Percentiles rank a stretch among this genome's conserved stretches.
Conservation (phyloP, 1,140 invertebrate genomes). For the Apis laboriosa region DNA sequence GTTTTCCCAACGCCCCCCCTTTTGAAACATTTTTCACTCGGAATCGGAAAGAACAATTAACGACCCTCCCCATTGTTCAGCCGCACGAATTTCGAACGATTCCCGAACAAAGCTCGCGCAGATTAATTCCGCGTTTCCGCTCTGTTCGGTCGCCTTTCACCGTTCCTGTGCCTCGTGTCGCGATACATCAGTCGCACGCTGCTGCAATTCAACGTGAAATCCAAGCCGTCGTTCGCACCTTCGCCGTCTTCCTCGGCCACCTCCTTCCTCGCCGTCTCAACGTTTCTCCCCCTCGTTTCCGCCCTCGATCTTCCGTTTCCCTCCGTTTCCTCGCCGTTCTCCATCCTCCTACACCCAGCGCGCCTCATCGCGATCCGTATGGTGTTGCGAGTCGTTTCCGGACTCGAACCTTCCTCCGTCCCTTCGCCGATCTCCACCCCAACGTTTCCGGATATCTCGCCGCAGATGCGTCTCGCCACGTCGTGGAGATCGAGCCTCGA, state of each 20-base stretch:
- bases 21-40: background rate
- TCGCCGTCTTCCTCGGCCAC: conserved; percentile 52
- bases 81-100: conserved; percentile 17
- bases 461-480: conserved; percentile 67
- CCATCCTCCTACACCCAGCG: conserved; percentile 37
- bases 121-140: conserved; percentile 50
- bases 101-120: conserved; percentile 36
- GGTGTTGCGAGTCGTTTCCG: conserved; percentile 73
- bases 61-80: conserved; percentile 3
- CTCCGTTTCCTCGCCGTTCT: conserved; percentile 25
- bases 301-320: conserved; percentile 31
- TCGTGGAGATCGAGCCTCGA: background rate
- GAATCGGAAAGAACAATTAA: conserved; percentile 12
- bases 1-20: background rate
- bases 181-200: conserved; percentile 72
- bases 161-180: conserved; percentile 58
- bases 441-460: conserved; percentile 69
- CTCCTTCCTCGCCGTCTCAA: conserved; percentile 32
- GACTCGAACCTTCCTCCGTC: conserved; percentile 63
- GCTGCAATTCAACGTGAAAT: conserved; percentile 75
- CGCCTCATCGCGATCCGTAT: conserved; percentile 76
- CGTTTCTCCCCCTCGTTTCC: conserved; percentile 23
- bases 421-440: conserved; percentile 57
- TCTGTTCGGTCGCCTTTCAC: conserved; percentile 33
- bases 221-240: conserved; percentile 68